Conservation (phyloP, 2,888 invertebrate genomes). For the Scrobipalpa costella region DNA sequence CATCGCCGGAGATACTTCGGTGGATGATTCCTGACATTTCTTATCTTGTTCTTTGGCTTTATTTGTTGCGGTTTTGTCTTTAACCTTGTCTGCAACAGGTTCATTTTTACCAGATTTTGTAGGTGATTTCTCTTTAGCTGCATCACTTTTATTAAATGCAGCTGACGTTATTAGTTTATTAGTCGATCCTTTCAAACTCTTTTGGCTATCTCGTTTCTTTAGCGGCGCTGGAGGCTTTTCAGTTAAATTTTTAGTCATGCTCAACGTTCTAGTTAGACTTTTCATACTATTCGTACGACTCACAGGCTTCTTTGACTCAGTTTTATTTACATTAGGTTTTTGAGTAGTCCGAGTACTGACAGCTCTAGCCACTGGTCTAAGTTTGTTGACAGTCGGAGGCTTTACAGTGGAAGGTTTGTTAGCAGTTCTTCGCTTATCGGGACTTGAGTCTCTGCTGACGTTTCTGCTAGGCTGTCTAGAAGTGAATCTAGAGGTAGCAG, state of each 20-base stretch:
- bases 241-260: slow-evolving; percentile 61
- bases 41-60: slow-evolving; percentile 38
- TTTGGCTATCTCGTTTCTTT: slow-evolving; percentile 62
- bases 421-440: slow-evolving; percentile 62
- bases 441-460: slow-evolving; percentile 67
- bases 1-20: slow-evolving; percentile 39
- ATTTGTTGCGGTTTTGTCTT: slow-evolving; percentile 32
- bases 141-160: slow-evolving; percentile 28
- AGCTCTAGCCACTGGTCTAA: slow-evolving; percentile 53
- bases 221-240: slow-evolving; percentile 60
- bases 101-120: slow-evolving; percentile 29
- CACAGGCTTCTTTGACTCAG: slow-evolving; percentile 64
- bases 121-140: slow-evolving; percentile 30
- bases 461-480: slow-evolving; percentile 71
- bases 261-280: slow-evolving; percentile 65
- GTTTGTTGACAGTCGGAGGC: slow-evolving; percentile 34
- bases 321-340: slow-evolving; percentile 57
- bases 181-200: slow-evolving; percentile 59
- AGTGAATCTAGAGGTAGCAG: slow-evolving; percentile 68
- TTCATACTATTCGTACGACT: slow-evolving; percentile 70
- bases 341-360: slow-evolving; percentile 57
- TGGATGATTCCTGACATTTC: slow-evolving; percentile 45
- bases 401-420: slow-evolving; percentile 46
- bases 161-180: slow-evolving; percentile 61
- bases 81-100: slow-evolving; percentile 22